Evolutionary conservation across 2,113 vertebrate species (phyloP).

Genomic region (Glaucidium brasilianum): DNA sequence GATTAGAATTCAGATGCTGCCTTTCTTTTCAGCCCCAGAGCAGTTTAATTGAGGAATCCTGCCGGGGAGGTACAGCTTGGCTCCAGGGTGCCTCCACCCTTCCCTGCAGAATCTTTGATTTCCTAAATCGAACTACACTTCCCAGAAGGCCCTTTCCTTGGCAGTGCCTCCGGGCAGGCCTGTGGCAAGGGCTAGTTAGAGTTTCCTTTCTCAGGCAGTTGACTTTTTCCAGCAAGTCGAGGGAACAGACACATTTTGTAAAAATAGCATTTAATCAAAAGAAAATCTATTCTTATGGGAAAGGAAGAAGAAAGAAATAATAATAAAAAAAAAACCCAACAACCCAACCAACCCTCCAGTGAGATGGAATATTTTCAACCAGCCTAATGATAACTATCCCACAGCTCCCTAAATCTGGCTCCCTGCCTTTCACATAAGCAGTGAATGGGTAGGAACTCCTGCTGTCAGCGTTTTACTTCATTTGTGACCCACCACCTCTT

Average conservation of each 20-base stretch:
- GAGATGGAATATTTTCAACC: not conserved
- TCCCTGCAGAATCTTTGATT: not conserved
- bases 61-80: not conserved
- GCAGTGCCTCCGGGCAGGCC: not conserved
- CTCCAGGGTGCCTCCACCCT: not conserved
- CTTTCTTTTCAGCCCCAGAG: not conserved
- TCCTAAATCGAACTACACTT: not conserved
- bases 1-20: not conserved
- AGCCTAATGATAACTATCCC: not conserved
- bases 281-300: not conserved
- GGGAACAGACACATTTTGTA: not conserved
- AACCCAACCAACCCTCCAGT: not conserved
- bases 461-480: constrained; percentile 40
- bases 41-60: not conserved
- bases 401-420: not conserved
- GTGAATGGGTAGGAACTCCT: not conserved
- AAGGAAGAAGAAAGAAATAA: not conserved
- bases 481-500: constrained; percentile 54
- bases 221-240: not conserved
- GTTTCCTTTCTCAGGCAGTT: not conserved
- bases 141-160: not conserved
- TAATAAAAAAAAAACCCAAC: no score
- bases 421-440: not conserved
- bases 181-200: not conserved
- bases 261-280: not conserved